Evolutionary conservation across 2,797 vertebrate genomes (phyloP).

Genomic region (Platyrinchus mystaceus): DNA sequence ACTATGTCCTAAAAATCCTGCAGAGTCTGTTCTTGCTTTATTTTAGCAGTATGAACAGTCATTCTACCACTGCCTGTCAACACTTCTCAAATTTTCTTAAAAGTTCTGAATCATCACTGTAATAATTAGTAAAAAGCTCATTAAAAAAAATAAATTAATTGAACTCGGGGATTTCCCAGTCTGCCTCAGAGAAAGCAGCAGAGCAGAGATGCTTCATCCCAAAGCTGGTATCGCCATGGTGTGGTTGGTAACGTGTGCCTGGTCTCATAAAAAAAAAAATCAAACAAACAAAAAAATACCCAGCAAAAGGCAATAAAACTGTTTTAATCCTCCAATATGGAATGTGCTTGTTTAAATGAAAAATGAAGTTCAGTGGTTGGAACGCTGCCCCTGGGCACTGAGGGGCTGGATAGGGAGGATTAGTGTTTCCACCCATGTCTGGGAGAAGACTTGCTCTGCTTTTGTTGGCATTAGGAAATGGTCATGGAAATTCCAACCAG

Average conservation of each 20-base stretch:
- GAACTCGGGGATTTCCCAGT: not conserved
- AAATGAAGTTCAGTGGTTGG: not conserved
- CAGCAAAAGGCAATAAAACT: not conserved
- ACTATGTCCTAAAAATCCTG: not conserved
- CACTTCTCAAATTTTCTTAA: not conserved
- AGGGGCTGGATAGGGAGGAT: not conserved
- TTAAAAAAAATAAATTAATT: not conserved
- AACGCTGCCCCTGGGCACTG: not conserved
- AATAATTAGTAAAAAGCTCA: not conserved
- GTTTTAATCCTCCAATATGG: not conserved
- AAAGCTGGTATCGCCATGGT: not conserved
- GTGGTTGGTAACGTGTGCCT: not conserved
- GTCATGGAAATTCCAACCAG: not conserved
- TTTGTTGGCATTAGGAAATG: not conserved
- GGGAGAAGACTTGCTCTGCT: not conserved
- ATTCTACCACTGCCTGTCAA: not conserved
- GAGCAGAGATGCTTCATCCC: not conserved
- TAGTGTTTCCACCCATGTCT: rapidly evolving
- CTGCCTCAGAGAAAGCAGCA: not conserved
- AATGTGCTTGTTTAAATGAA: not conserved
- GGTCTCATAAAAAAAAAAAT: not conserved
- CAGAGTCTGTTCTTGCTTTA: not conserved
- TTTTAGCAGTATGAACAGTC: not conserved
- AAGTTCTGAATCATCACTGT: not conserved
- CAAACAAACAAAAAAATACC: too few species aligned